Evolutionary conservation across 2,113 vertebrate species (phyloP), one percentile per base, ranked within the genome.

Genomic region (Nothocercus julius): DNA sequence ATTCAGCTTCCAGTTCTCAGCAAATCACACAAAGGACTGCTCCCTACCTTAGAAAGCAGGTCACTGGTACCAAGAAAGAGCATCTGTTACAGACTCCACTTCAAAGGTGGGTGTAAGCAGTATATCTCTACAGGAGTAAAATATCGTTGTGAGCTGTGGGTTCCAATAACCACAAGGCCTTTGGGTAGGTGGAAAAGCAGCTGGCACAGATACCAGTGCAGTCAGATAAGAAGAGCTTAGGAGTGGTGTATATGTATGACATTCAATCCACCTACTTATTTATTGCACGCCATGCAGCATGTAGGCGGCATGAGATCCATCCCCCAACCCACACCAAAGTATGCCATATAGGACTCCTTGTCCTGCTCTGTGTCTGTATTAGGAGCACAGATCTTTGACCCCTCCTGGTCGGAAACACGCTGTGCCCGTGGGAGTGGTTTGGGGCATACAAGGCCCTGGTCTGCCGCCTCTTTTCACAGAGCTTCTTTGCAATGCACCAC

Each of bases 131-230:
- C 40, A 94, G 45, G 92, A 94, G 74, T 38, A 93, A 96, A 93
- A 93, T 82, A 86, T 42, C 58, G 0, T 68, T 59, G 34, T 78
- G 76, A 81, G 36, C 69, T 90, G 77, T 92, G 86, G 73, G 92
- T 89, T 96, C 89, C 90, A 69, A 79, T 79, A 92, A 92, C 44
- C 82, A 81, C 83, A 93, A 93, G 92, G 72, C 74, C 86, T 86
- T 62, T 94, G 62, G 88, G 95, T 97, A 97, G 96, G 96, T 95
- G 95, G 93, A 90, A 40, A 94, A 94, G 92, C 93, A 97, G 95
- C 86, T 97, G 96, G 92, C 86, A 89, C 54, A 87, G 92, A 89
- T 42, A 95, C n/a, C 18, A 90, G 86, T 73, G 88, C 90, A 96
- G 92, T 93, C 70, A 96, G 74, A 94, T 89, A 96, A 89, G 84